Percentiles rank a stretch among this genome's conserved stretches.
Conservation (phyloP, 2,888 invertebrate species). For the Synergus gifuensis region DNA sequence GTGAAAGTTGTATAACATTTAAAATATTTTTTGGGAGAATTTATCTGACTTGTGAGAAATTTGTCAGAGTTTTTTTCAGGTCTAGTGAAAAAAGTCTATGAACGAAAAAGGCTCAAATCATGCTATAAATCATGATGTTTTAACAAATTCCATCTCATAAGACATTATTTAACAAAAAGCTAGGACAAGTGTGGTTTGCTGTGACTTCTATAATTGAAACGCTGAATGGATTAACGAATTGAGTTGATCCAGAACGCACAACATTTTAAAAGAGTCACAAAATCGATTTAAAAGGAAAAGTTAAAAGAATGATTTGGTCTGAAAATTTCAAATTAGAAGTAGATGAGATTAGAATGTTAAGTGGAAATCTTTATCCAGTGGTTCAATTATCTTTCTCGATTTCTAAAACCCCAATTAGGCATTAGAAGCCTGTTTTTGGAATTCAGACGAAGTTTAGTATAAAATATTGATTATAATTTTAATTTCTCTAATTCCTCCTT, state of each 20-base stretch:
- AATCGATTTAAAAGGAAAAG: not conserved
- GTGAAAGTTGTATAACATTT: not conserved
- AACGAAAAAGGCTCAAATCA: constrained; percentile 7
- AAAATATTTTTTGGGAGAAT: not conserved
- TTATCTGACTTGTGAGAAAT: not conserved
- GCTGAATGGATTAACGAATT: constrained; percentile 26
- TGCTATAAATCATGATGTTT: constrained; percentile 1
- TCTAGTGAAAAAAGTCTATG: not conserved
- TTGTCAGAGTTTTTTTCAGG: not conserved
- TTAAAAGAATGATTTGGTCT: not conserved
- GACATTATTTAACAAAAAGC: constrained; percentile 16
- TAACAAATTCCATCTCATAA: not conserved
- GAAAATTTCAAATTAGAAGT: not conserved
- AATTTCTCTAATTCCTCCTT: not conserved
- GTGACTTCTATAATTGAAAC: constrained; percentile 46
- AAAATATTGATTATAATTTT: not conserved
- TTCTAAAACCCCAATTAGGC: not conserved
- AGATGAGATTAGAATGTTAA: not conserved
- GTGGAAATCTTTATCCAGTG: constrained; percentile 18
- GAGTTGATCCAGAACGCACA: constrained; percentile 8
- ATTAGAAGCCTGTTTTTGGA: constrained; percentile 4
- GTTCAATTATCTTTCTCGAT: constrained; percentile 9
- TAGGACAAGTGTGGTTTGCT: constrained; percentile 58
- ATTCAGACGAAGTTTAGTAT: constrained; percentile 25
- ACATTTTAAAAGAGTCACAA: not conserved